Percentiles rank a stretch among this genome's conserved stretches.
Conservation (phyloP, 1,140 invertebrate genomes). For the Druon quercuslanigerum region DNA sequence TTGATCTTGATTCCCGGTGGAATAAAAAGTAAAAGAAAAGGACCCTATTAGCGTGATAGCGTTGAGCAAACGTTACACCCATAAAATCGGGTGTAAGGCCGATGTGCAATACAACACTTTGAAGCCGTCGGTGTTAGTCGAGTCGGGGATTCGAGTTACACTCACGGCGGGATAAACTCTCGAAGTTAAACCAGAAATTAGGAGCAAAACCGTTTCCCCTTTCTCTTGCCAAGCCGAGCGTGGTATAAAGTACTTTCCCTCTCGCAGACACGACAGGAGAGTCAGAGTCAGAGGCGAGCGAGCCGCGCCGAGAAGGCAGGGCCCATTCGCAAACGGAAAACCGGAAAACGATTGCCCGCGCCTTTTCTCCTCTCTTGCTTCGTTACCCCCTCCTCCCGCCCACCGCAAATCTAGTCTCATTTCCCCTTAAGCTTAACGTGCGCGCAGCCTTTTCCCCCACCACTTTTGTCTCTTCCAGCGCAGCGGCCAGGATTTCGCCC, state of each 20-base stretch:
- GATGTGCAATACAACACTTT: conserved; percentile 28
- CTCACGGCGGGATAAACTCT: conserved; percentile 58
- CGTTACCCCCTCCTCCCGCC: conserved; percentile 39
- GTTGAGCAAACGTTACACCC: not conserved
- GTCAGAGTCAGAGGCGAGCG: conserved; percentile 21
- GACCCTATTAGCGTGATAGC: no score
- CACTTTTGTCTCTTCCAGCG: conserved; percentile 32
- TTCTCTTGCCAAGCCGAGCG: conserved; percentile 76
- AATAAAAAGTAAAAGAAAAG: no score
- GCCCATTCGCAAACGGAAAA: conserved; percentile 65
- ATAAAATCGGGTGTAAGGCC: not conserved
- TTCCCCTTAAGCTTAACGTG: conserved; percentile 45
- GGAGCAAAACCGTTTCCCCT: conserved; percentile 75
- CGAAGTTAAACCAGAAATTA: conserved; percentile 74
- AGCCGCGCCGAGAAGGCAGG: conserved; percentile 45
- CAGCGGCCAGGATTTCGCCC: conserved; percentile 26
- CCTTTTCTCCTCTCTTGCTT: conserved; percentile 54
- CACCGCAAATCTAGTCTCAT: not conserved
- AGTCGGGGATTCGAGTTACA: conserved; percentile 57
- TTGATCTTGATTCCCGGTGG: no score
- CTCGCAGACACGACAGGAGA: conserved; percentile 59
- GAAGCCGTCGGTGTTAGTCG: conserved; percentile 42
- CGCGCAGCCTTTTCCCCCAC: conserved; percentile 45
- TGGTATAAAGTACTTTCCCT: conserved; percentile 76
- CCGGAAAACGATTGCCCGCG: conserved; percentile 67